Conservation (phyloP, 2,113 vertebrate genomes). For the Odontesthes bonariensis region DNA sequence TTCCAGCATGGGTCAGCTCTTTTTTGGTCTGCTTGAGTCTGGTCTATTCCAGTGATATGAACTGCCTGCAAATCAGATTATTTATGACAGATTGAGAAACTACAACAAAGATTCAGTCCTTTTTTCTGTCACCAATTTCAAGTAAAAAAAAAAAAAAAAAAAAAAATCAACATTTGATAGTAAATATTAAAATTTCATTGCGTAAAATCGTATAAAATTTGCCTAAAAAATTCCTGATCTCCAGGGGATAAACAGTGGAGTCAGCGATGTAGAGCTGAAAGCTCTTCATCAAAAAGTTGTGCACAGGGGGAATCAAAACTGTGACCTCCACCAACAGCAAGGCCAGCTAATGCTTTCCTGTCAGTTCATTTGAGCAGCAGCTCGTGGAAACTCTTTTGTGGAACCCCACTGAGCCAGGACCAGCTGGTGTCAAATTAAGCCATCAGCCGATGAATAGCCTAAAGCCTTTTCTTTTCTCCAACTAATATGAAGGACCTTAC, state of each 20-base stretch:
- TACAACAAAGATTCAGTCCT: too few relatives aligned
- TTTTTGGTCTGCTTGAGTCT: too few relatives aligned
- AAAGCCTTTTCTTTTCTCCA: slow-evolving; percentile 63
- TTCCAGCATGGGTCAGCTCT: too few relatives aligned
- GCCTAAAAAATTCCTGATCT: neutral
- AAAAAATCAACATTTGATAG: too few relatives aligned
- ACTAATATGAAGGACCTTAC: slow-evolving; percentile 62
- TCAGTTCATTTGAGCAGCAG: slow-evolving; percentile 49
- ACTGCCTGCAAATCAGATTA: too few relatives aligned
- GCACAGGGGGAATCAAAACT: slow-evolving; percentile 13
- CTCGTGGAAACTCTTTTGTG: slow-evolving; percentile 18
- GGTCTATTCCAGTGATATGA: too few relatives aligned
- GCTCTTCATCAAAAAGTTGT: neutral
- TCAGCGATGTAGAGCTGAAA: neutral
- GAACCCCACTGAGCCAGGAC: slow-evolving; percentile 56
- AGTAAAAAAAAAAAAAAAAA: too few relatives aligned
- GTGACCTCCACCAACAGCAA: slow-evolving; percentile 25
- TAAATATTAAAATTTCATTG: too few relatives aligned
- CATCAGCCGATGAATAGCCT: slow-evolving; percentile 64
- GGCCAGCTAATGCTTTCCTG: slow-evolving; percentile 41
- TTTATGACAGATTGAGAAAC: too few relatives aligned
- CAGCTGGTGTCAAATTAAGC: slow-evolving; percentile 74
- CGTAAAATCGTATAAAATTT: neutral
- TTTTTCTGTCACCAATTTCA: too few relatives aligned
- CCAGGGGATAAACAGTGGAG: neutral